Conservation (phyloP, 1,140 invertebrate species). For the Drosophila bocqueti region DNA sequence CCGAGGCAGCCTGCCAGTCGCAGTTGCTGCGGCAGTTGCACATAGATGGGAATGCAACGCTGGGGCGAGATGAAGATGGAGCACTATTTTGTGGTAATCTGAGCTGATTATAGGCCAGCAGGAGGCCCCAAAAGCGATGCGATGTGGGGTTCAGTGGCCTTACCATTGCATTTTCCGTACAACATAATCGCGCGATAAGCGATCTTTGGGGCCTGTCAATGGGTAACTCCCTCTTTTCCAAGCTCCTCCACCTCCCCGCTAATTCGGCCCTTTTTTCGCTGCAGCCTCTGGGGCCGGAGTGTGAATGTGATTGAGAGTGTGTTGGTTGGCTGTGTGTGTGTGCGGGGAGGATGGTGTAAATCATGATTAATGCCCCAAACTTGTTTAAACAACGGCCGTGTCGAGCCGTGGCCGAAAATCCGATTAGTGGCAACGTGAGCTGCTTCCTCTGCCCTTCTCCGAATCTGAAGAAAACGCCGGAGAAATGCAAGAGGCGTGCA, state of each 20-base stretch:
- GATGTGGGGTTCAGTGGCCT: slow-evolving; percentile 59
- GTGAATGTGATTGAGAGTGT: slow-evolving; percentile 40
- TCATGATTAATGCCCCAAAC: slow-evolving; percentile 81
- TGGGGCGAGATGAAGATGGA: slow-evolving; percentile 28
- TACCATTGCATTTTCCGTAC: slow-evolving; percentile 56
- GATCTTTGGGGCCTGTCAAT: slow-evolving; percentile 76
- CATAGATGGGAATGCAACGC: slow-evolving; percentile 1
- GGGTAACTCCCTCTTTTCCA: slow-evolving; percentile 51
- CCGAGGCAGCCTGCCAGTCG: slow-evolving; percentile 2
- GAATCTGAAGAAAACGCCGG: slow-evolving; percentile 37
- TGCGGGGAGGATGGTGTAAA: slow-evolving; percentile 59
- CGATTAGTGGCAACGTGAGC: slow-evolving; percentile 75
- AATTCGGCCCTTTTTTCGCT: slow-evolving; percentile 54
- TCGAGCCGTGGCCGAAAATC: slow-evolving; percentile 79
- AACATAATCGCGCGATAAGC: slow-evolving; percentile 81
- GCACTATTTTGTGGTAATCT: slow-evolving; percentile 56
- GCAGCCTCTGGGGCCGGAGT: slow-evolving; percentile 33
- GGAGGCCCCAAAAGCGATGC: slow-evolving; percentile 28
- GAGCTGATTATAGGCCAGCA: slow-evolving; percentile 62
- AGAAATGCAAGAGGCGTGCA: slow-evolving; percentile 60
- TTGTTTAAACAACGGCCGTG: slow-evolving; percentile 78
- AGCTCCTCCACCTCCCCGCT: slow-evolving; percentile 48
- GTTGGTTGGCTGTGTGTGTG: slow-evolving; percentile 12
- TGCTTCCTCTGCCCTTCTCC: slow-evolving; percentile 34
- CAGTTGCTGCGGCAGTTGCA: slow-evolving; percentile 8